Evolutionary conservation across 2,888 invertebrate genomes (phyloP).

Genomic region (Biston stratarius): DNA sequence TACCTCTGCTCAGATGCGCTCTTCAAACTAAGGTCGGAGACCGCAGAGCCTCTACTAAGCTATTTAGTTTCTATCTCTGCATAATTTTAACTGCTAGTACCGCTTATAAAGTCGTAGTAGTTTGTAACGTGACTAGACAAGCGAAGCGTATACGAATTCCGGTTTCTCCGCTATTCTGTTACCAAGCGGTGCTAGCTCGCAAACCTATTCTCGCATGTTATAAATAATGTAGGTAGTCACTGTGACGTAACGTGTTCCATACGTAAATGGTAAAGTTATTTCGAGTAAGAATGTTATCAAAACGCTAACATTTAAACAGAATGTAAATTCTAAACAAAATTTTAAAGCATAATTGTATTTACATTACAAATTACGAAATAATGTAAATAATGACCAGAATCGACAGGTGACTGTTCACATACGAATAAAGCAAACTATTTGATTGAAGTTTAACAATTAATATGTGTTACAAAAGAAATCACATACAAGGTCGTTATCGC

Average conservation of each 20-base stretch:
- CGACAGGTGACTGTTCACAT: background rate
- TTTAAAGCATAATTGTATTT: background rate
- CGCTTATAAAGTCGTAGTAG: slow-evolving; percentile 47
- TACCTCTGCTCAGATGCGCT: slow-evolving; percentile 68
- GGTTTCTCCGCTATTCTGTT: slow-evolving; percentile 75
- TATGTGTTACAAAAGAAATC: slow-evolving; percentile 13
- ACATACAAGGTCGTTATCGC: slow-evolving; percentile 8
- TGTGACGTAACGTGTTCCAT: slow-evolving; percentile 49
- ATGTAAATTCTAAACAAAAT: background rate
- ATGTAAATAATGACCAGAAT: background rate
- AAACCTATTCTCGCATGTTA: slow-evolving; percentile 58
- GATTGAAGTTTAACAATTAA: background rate
- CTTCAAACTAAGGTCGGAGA: slow-evolving; percentile 65
- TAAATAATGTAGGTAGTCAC: slow-evolving; percentile 61
- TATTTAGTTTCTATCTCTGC: slow-evolving; percentile 50
- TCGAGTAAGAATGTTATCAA: background rate
- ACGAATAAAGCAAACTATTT: background rate
- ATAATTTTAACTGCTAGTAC: slow-evolving; percentile 59
- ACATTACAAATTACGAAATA: background rate
- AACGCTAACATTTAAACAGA: background rate
- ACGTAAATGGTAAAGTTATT: slow-evolving; percentile 20
- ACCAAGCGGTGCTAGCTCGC: slow-evolving; percentile 60
- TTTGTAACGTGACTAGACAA: slow-evolving; percentile 59
- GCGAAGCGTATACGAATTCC: slow-evolving; percentile 68
- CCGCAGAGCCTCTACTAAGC: slow-evolving; percentile 60